Evolutionary conservation across 2,797 vertebrate genomes (phyloP), one percentile per base, ranked within the genome.

Genomic region (Streptopelia turtur): DNA sequence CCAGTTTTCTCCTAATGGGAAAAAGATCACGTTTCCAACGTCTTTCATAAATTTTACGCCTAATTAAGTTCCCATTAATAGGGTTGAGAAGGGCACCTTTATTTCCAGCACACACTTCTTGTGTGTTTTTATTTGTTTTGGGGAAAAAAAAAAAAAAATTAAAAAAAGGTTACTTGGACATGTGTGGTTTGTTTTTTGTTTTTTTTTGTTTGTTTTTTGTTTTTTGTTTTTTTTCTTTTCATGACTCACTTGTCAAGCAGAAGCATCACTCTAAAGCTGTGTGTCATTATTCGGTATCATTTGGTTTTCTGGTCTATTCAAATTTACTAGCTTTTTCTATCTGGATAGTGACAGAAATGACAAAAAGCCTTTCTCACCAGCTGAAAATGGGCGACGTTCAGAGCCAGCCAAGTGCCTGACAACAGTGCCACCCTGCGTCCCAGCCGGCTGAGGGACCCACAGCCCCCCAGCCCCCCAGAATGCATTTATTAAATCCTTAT

Each of bases 361-460:
- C 57, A 80, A 72, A 87, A 70, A 52, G 4, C 21, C 82, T 37
- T 64, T 83, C 59, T 25, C 25, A 17, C 5, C 43, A 12, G 53
- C 33, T 39, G 78, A 35, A 69, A 69, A 59, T 0, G 28, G 61
- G 39, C 4, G 24, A 88, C 30, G 77, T 60, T 74, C 65, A 17
- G 39, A 94, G 69, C 8, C 55, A 74, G 53, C 69, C 63, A 95
- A 94, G 94, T 28, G 59, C 91, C 94, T 98, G 97, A 97, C 97
- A 97, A 97, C 91, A 97, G 81, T 88, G 96, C 96, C 97, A 96
- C 97, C 97, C 94, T 85, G 97, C 72, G 97, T 87, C 89, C 83
- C 64, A 23, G 17, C 35, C 17, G 11, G 10, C 74, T 21, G 59
- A 13, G 3, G 25, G 55, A 74, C 39, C 16, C 33, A 4, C 28